Evolutionary conservation across 1,140 invertebrate genomes (phyloP).

Genomic region (Psilanteris sp.): DNA sequence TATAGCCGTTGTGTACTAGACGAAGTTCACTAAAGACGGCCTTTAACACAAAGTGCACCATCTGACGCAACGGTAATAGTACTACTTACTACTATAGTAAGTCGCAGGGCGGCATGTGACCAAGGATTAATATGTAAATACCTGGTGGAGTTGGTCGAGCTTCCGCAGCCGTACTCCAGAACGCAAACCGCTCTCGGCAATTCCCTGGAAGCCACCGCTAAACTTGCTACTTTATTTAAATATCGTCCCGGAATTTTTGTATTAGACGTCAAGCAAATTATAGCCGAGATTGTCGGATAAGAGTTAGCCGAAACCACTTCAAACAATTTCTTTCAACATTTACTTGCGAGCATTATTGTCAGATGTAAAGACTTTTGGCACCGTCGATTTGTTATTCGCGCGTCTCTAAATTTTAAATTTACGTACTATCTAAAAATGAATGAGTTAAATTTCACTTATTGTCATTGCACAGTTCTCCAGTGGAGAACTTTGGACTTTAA

Average conservation of each 20-base stretch:
- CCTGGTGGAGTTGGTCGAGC: constrained; percentile 38
- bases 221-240: constrained; percentile 38
- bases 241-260: constrained; percentile 21
- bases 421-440: no score
- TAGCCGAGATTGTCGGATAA: constrained; percentile 29
- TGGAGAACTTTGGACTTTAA: no score
- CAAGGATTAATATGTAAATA: constrained; percentile 70
- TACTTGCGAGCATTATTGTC: no score
- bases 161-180: constrained; percentile 12
- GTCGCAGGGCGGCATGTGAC: constrained; percentile 60
- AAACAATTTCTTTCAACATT: no score
- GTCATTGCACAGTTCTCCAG: no score
- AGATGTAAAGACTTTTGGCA: no score
- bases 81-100: constrained; percentile 42
- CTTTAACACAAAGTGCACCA: constrained; percentile 54
- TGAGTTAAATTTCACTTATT: no score
- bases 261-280: constrained; percentile 49
- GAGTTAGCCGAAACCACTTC: constrained; percentile 16
- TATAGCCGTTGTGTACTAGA: constrained; percentile 22
- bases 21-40: constrained; percentile 45
- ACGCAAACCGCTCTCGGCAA: constrained; percentile 15
- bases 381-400: no score
- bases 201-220: constrained; percentile 25
- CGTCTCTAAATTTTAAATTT: no score
- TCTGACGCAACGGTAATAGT: constrained; percentile 49